Evolutionary conservation across 2,888 invertebrate genomes (phyloP), one percentile per base, ranked within the genome.

Genomic region (Ditylenchus weischeri): DNA sequence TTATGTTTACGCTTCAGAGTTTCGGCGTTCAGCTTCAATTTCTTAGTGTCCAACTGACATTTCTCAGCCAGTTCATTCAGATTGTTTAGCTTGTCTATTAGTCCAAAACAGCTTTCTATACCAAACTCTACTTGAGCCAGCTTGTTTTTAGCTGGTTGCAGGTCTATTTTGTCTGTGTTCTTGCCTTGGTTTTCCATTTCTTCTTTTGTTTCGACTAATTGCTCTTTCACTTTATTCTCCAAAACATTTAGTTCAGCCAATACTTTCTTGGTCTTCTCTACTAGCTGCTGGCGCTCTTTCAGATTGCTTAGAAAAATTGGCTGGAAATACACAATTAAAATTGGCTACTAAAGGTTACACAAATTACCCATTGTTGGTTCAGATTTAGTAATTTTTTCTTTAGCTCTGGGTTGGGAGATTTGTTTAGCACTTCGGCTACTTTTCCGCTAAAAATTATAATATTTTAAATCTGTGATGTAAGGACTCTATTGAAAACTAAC

Each of bases 261-360:
- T 47, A 75, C 70, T 49, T 69, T 69, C 23, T 65, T 65, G 13
- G 74, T 77, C 68, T 75, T 75, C n/a, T 70, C 69, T 10, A 77
- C 51, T 6, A 69, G 38, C 50, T 71, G 70, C 58, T 74, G 71
- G 0, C 77, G 87, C 78, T 93, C 92, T 54, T 90, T 88, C 0
- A 91, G 90, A 83, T 91, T 91, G 72, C 91, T 89, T 76, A 92
- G 89, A 64, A 95, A 87, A 79, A 91, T 91, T 79, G 92, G 92
- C 94, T n/a, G n/a, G n/a, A n/a, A n/a, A n/a, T n/a, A n/a, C n/a
- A n/a, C n/a, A n/a, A n/a, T n/a, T n/a, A n/a, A n/a, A n/a, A n/a
- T n/a, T n/a, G n/a, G n/a, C n/a, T n/a, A n/a, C n/a, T n/a, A n/a
- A n/a, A n/a, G n/a, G n/a, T n/a, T n/a, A n/a, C n/a, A n/a, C n/a